Evolutionary conservation across 2,888 invertebrate genomes (phyloP).

Genomic region (Clivina fossor): DNA sequence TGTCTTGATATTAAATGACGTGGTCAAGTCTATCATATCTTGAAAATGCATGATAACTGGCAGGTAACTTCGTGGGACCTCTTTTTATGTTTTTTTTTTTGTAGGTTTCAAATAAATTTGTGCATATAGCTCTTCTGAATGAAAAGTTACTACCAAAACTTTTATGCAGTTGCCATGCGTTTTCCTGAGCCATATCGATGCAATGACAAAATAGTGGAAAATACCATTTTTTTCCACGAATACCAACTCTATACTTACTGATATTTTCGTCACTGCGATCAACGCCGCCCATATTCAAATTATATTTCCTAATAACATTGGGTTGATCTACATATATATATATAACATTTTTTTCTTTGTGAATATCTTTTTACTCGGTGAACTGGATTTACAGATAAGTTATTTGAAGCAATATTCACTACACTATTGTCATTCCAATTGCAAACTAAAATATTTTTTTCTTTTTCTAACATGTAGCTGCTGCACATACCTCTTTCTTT

Average conservation of each 20-base stretch:
- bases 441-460: constrained; percentile 21
- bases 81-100: background rate
- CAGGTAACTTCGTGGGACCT: background rate
- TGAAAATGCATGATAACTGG: background rate
- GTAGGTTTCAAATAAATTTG: background rate
- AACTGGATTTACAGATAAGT: constrained; percentile 19
- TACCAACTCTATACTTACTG: background rate
- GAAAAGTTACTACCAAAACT: background rate
- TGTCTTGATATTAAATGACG: no score
- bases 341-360: constrained; percentile 23
- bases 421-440: constrained; percentile 37
- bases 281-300: background rate
- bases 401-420: constrained; percentile 32
- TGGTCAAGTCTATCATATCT: no score
- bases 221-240: constrained; percentile 3
- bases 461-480: no score
- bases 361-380: constrained; percentile 33
- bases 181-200: constrained; percentile 1
- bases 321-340: constrained; percentile 26
- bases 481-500: no score
- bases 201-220: constrained; percentile 2
- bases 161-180: constrained; percentile 7
- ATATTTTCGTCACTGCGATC: constrained; percentile 33
- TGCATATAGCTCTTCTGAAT: background rate
- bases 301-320: constrained; percentile 15